Evolutionary conservation across 23 tunicate species (phyloP), one percentile per base, ranked within the genome.

Genomic region (Corella eumyota): DNA sequence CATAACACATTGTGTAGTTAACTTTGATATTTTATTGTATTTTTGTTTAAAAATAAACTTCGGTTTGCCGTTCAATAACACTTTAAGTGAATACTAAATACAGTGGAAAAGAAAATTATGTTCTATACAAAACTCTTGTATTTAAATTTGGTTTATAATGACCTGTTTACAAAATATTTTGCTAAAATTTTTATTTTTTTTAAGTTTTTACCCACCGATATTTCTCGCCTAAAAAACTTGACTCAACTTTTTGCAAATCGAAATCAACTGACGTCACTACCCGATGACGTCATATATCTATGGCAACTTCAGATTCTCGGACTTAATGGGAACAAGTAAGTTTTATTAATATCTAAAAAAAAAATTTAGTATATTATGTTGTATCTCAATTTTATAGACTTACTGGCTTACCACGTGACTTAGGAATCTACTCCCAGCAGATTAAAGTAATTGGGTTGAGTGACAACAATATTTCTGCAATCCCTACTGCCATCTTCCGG

Each of bases 231-330:
- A 22, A 78, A 78, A 55, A 50, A 69, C 40, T 59, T 78, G 24
- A 64, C 69, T 13, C 76, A 78, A 31, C 68, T 78, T 52, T 78
- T 69, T 35, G 75, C 76, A 28, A 78, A 78, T 70, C 52, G 74
- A 51, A 78, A 78, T 30, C 30, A 29, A 1, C 49, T 78, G 15
- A 54, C 58, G 15, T 27, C 25, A 3, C 17, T 78, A 9, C 85
- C 85, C 5, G 76, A 46, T 0, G 53, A 60, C 9, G 28, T 78
- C 26, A 61, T 58, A 25, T 49, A 49, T 45, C 60, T 69, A 20
- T 78, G 85, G 85, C 56, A 70, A 38, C 70, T 78, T 4, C 63
- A 69, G 34, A 70, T 78, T 5, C 76, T 78, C 45, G 85, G 85
- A 20, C 47, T 78, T n/a, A 78, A 78, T 54, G 85, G 85, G 24